These are phyloP conservation scores for Morphnarchus princeps DNA, from an alignment of 2,113 vertebrate genomes.

Conservation along the genomic window DNA sequence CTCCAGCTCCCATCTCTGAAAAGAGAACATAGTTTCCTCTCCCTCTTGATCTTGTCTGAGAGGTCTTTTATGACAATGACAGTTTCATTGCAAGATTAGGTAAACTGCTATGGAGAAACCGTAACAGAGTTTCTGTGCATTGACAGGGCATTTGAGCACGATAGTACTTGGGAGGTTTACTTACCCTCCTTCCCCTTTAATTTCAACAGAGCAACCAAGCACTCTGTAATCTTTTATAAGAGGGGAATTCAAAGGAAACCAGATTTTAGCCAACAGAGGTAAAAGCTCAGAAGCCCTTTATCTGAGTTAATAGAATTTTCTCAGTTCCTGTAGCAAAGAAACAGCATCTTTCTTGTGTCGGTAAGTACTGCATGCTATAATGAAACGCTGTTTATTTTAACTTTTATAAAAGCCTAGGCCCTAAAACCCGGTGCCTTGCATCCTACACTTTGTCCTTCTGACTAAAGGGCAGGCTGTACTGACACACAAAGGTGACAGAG, in stretches of 20 bases:
- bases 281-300: not conserved
- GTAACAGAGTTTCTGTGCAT: not conserved
- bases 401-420: not conserved
- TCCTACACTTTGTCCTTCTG: not conserved
- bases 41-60: not conserved
- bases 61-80: not conserved
- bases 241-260: not conserved
- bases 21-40: not conserved
- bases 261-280: not conserved
- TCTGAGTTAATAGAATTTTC: not conserved
- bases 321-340: not conserved
- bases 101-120: not conserved
- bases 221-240: not conserved
- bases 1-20: not conserved
- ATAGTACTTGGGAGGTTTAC: not conserved
- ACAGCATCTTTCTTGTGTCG: not conserved
- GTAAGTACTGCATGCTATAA: not conserved
- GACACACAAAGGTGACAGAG: not conserved
- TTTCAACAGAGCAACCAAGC: not conserved
- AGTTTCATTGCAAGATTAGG: not conserved
- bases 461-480: not conserved
- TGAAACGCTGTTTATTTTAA: not conserved
- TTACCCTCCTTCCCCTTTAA: not conserved
- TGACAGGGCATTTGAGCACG: not conserved
- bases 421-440: not conserved